Percentiles rank a stretch among this genome's conserved stretches.
Evolutionary conservation across 2,797 vertebrate genomes (phyloP).

Genomic region (Amphiprion clarkii): DNA sequence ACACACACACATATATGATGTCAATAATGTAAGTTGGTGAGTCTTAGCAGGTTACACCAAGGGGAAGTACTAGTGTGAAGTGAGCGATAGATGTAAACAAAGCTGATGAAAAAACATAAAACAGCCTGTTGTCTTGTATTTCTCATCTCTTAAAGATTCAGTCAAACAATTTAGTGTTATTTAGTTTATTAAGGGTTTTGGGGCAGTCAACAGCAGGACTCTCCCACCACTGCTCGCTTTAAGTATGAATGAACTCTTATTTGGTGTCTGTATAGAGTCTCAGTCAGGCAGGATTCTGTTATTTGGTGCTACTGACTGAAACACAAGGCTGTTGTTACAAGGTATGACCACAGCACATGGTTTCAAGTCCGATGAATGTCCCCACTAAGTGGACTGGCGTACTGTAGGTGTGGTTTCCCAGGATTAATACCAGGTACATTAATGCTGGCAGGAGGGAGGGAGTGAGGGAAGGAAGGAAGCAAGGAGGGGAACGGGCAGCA

Average conservation of each 20-base stretch:
- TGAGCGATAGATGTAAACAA: neutral
- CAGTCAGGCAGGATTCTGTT: too few species aligned
- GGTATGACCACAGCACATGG: neutral
- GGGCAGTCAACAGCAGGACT: neutral
- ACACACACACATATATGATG: neutral
- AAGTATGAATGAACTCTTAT: neutral
- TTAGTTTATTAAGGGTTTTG: neutral
- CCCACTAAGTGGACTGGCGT: neutral
- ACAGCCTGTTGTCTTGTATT: neutral
- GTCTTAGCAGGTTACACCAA: neutral
- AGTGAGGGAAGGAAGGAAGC: conserved; percentile 75
- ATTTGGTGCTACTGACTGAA: neutral
- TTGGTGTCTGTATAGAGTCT: too few species aligned
- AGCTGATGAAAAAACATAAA: too few species aligned
- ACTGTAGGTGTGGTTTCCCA: conserved; percentile 52
- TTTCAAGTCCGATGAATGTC: neutral
- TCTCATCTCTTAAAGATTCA: neutral
- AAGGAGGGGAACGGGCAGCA: conserved; percentile 68
- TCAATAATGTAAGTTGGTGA: neutral
- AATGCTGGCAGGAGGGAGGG: conserved; percentile 52
- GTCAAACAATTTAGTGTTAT: neutral
- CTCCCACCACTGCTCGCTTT: neutral
- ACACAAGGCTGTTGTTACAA: neutral
- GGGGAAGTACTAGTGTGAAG: neutral
- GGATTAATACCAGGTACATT: conserved; percentile 62